Conservation (phyloP, 2,797 vertebrate genomes). For the Philypnodon macrostomus region DNA sequence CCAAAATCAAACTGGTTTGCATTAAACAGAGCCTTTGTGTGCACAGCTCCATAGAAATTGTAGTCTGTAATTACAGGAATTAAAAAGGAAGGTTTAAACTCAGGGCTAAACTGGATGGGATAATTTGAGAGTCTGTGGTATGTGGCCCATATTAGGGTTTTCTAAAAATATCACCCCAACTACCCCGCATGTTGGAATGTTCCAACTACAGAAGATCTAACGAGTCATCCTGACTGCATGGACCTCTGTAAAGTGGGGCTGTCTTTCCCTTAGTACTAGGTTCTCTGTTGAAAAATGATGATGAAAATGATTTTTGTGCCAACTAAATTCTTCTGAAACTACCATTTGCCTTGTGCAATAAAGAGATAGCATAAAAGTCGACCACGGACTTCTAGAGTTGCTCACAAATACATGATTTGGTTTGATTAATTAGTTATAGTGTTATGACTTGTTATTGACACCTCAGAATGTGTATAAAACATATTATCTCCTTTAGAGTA, state of each 20-base stretch:
- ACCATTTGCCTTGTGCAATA: conserved; percentile 56
- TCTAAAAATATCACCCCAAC: conserved; percentile 85
- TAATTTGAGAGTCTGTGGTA: conserved; percentile 90
- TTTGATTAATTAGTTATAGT: conserved; percentile 34
- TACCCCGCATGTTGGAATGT: conserved; percentile 83
- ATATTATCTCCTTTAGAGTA: too few relatives aligned
- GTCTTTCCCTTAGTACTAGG: conserved; percentile 46
- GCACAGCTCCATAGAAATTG: conserved; percentile 84
- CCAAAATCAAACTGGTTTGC: conserved; percentile 86
- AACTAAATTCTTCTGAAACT: conserved; percentile 31
- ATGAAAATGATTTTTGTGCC: conserved; percentile 41
- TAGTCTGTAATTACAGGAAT: conserved; percentile 88
- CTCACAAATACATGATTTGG: conserved; percentile 37
- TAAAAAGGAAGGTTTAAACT: conserved; percentile 89
- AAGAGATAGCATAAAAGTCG: conserved; percentile 46
- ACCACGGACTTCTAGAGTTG: conserved; percentile 28
- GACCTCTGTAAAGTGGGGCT: conserved; percentile 62
- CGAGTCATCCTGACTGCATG: conserved; percentile 70
- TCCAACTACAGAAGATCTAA: conserved; percentile 77
- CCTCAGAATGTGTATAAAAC: conserved; percentile 1
- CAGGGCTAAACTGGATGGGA: conserved; percentile 85
- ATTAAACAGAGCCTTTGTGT: conserved; percentile 86
- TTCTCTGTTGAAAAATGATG: too few relatives aligned
- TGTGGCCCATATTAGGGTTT: conserved; percentile 86
- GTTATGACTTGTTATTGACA: conserved; percentile 2